phyloP scores from a whole-genome alignment of 2,113 vertebrate genomes.

The Climacteris rufus region DNA sequence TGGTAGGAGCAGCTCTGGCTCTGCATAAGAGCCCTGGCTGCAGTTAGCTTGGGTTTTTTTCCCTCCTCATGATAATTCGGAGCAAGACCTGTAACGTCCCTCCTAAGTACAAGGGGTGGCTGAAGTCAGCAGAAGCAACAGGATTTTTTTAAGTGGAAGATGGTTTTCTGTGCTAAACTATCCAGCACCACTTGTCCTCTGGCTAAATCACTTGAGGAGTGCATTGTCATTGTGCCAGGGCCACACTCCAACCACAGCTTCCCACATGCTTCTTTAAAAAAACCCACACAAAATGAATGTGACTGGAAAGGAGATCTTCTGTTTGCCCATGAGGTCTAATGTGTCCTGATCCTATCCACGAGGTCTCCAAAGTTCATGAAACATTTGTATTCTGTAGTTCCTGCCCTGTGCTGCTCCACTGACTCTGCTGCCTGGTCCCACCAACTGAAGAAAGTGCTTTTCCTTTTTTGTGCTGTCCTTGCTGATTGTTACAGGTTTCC shows the following conservation, averaged over 20 bases:
- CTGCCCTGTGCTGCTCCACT: neutral
- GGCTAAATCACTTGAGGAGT: neutral
- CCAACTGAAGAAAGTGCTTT: neutral
- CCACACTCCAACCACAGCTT: neutral
- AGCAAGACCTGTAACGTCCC: neutral
- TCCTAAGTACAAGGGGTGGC: neutral
- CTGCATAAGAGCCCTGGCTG: neutral
- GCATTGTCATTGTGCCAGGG: neutral
- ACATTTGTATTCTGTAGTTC: neutral
- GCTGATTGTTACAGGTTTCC: neutral
- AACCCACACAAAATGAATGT: accelerated
- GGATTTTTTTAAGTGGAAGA: neutral
- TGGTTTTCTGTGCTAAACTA: neutral
- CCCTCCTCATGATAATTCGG: neutral
- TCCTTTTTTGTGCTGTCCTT: neutral
- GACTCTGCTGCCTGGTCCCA: neutral
- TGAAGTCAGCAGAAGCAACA: neutral
- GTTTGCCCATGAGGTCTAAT: neutral
- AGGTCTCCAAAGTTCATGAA: neutral
- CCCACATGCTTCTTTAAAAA: neutral
- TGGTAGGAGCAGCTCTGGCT: neutral
- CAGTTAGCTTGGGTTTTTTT: neutral
- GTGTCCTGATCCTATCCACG: neutral
- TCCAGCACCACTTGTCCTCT: neutral
- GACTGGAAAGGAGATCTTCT: neutral